phyloP scores from a whole-genome alignment of 2,888 invertebrate genomes.

The Campoletis raptor region DNA sequence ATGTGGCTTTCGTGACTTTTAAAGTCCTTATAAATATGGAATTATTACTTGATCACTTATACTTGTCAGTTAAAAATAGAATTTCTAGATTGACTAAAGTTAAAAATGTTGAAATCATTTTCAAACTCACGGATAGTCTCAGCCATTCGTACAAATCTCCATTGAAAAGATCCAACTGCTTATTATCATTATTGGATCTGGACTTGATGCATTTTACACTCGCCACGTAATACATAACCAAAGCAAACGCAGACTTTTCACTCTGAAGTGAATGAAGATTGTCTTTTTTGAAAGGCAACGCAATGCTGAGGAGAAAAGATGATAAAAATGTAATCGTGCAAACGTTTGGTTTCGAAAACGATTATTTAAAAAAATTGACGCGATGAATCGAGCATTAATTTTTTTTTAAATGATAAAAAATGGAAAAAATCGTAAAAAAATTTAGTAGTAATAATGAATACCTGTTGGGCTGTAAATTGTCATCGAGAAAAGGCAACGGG shows the following conservation, averaged over 20 bases:
- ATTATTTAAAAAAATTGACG: neutral
- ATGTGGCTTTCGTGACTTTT: too few relatives aligned
- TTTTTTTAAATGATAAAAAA: too few relatives aligned
- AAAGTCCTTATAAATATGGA: too few relatives aligned
- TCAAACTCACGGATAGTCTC: slow-evolving; percentile 81
- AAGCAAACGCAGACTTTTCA: slow-evolving; percentile 84
- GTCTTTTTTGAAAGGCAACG: slow-evolving; percentile 87
- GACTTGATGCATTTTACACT: slow-evolving; percentile 86
- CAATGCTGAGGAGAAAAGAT: slow-evolving; percentile 84
- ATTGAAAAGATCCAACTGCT: slow-evolving; percentile 84
- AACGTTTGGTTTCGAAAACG: neutral
- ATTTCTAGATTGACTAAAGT: too few relatives aligned
- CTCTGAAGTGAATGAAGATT: slow-evolving; percentile 85
- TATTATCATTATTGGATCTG: slow-evolving; percentile 80
- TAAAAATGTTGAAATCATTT: neutral
- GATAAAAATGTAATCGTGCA: neutral
- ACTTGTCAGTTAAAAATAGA: too few relatives aligned
- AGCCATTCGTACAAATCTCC: slow-evolving; percentile 87
- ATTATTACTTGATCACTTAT: too few relatives aligned
- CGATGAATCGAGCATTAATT: too few relatives aligned
- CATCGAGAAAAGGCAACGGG: slow-evolving; percentile 88
- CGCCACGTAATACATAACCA: slow-evolving; percentile 86
- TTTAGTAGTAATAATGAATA: slow-evolving; percentile 58
- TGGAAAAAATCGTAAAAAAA: slow-evolving; percentile 1
- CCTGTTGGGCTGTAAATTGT: slow-evolving; percentile 85